These are phyloP conservation scores for Salmo trutta DNA, from an alignment of 2,797 vertebrate genomes.

Conservation along the genomic window DNA sequence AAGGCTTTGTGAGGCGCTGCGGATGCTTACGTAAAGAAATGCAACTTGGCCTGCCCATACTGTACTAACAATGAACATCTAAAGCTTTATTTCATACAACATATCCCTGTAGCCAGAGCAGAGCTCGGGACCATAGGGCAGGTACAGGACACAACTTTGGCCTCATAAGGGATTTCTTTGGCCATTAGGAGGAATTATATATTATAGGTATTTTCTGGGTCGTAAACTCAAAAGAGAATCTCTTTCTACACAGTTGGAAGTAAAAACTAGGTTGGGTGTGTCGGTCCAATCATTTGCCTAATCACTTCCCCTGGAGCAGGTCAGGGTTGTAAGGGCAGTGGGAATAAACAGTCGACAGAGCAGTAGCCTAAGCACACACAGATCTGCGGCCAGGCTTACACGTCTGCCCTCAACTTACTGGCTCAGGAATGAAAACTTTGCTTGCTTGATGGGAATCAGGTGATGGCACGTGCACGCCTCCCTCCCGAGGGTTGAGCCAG, in stretches of 20 bases:
- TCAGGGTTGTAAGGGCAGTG: background rate
- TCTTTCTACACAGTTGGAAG: background rate
- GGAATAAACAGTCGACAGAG: background rate
- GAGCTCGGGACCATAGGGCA: background rate
- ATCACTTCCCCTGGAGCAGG: background rate
- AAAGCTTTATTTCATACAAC: too few relatives aligned
- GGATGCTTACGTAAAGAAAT: background rate
- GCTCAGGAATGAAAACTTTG: conserved; percentile 63
- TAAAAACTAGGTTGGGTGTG: background rate
- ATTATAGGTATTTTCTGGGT: background rate
- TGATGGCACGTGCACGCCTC: conserved; percentile 42
- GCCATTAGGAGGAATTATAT: background rate
- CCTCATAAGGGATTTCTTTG: background rate
- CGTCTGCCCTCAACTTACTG: conserved; percentile 2
- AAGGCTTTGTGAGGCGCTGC: background rate
- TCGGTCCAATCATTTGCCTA: background rate
- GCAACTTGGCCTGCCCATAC: background rate
- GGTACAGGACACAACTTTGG: background rate
- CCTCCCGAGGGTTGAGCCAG: conserved; percentile 11
- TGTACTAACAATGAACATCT: too few relatives aligned
- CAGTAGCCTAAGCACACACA: background rate
- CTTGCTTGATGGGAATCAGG: conserved; percentile 54
- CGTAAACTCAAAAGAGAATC: background rate
- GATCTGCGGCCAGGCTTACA: background rate
- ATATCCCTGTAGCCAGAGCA: background rate